A percentile compares a stretch with the other conserved stretches of the same genome.
Conservation (phyloP, 2,888 invertebrate species). For the Therioaphis trifolii region DNA sequence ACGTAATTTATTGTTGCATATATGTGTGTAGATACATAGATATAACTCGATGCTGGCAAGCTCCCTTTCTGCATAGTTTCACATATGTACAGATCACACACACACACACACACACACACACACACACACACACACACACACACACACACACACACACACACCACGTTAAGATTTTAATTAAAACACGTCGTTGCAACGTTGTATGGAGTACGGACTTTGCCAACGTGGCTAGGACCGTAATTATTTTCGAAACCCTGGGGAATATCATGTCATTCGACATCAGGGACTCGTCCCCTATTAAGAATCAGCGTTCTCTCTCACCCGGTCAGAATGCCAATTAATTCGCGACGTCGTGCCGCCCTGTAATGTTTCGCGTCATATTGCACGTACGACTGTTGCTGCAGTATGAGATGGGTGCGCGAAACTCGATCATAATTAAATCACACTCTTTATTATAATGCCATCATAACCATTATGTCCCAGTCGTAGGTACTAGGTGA, state of each 20-base stretch:
- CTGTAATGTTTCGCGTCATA: background rate
- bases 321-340: background rate
- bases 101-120: no score
- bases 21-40: no score
- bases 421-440: background rate
- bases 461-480: no score
- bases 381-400: background rate
- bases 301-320: background rate
- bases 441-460: no score
- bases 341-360: background rate
- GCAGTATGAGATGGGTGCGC: no score
- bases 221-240: slow-evolving; percentile 19
- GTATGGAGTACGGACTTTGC: slow-evolving; percentile 32
- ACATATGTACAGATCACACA: no score
- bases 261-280: slow-evolving; percentile 39
- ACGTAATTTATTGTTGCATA: no score
- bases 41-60: no score
- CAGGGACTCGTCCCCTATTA: background rate
- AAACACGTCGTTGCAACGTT: slow-evolving; percentile 32
- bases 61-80: no score
- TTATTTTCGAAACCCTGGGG: slow-evolving; percentile 45
- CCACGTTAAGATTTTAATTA: slow-evolving; percentile 52
- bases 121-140: background rate
- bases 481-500: no score
- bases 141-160: background rate